Evolutionary conservation across 2,797 vertebrate genomes (phyloP), one percentile per base, ranked within the genome.

Genomic region (Rhabdomys pumilio): DNA sequence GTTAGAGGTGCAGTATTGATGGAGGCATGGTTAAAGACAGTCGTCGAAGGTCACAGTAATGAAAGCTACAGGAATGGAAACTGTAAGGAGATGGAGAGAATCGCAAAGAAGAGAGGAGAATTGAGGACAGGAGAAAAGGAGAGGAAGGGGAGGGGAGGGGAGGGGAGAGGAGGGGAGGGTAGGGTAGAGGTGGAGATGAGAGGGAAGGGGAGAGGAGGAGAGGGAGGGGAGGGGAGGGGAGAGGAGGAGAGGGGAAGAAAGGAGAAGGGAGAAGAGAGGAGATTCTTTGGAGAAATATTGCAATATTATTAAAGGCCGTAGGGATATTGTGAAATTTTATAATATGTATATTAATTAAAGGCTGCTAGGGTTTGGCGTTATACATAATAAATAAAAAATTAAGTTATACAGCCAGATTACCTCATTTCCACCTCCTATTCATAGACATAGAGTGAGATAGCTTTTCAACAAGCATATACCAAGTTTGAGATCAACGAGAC

Each of bases 371-470:
- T 81, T 97, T 95, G 69, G 87, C 55, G 61, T 90, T 90, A 83
- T 92, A 80, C 95, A 95, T 97, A 93, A 89, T 93, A 86, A 95
- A 93, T 82, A 97, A 86, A 50, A n/a, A n/a, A n/a, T 50, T 50
- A 50, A 11, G 50, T 50, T 80, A 94, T 38, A 84, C 44, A 94
- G 26, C 96, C 80, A 95, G 38, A 97, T 96, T 50, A 97, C 80
- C 65, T 96, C 65, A 95, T 95, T 91, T 91, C 59, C 72, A 83
- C 84, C 34, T 93, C n/a, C 59, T 96, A 67, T 87, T 95, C 92
- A 80, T 91, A 94, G 85, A 67, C 29, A 80, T 19, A 72, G 20
- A 87, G 59, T 92, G 83, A 72, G 76, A 79, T 31, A 85, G 26
- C 5, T 77, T 95, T 96, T 87, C 63, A 53, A 65, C 34, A 93